Evolutionary conservation across 1,140 invertebrate species (phyloP), one percentile per base, ranked within the genome.

Genomic region (Galleria mellonella): DNA sequence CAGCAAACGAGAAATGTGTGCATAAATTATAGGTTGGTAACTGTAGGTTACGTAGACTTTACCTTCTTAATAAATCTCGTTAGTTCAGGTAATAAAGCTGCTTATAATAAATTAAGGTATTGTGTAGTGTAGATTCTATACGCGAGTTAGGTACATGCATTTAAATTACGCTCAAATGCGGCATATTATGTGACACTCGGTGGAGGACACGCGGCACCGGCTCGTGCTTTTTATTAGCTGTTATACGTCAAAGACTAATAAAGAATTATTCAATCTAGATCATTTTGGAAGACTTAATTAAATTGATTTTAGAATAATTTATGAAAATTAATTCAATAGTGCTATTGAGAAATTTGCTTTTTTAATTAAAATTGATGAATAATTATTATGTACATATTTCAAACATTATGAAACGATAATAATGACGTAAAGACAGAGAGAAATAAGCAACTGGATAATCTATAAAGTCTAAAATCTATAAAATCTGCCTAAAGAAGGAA

Each of bases 91-190:
- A 55, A 53, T 56, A 53, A 47, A 60, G 35, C 14, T 47, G 40
- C 64, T 68, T 68, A 70, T 63, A 60, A 68, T 65, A 60, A 70
- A 70, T 70, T 70, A 65, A 57, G 62, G 55, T 68, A 67, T 70
- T 64, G 57, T 68, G 62, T 46, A 52, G 57, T 68, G 62, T 46
- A 52, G 37, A 41, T 50, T 55, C 53, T 48, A 48, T 58, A 40
- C 50, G 50, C 59, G 56, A 62, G 63, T 65, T 70, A 70, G 70
- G 59, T 68, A 62, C 51, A 68, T 73, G 70, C 66, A 73, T 73
- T 73, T 73, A 73, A 73, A 73, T 70, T 70, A 68, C 63, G 49
- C 61, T 68, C 64, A 70, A 73, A 70, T 68, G 66, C 54, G 55
- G 58, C 58, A 66, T 60, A n/a, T n/a, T n/a, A 62, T 62, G 65